Evolutionary conservation across 1,140 invertebrate genomes (phyloP), one percentile per base, ranked within the genome.

Genomic region (Magallana ariakensis): DNA sequence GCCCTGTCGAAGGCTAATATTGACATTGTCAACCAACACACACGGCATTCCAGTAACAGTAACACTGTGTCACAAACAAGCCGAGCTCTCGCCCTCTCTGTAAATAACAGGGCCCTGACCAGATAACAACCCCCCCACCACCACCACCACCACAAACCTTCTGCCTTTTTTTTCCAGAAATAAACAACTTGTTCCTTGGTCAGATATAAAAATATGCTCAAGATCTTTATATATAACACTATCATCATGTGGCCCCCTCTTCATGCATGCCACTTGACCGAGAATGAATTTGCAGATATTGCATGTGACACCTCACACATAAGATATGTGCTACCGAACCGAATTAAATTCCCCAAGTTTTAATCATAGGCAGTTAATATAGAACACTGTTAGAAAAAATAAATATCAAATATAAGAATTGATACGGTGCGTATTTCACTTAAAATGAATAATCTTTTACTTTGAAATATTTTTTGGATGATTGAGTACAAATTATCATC

Each of bases 21-120:
- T 75, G 66, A 75, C 66, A 75, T 26, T 75, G 66, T 75, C 66
- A 75, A 33, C 66, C 22, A 75, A 26, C 66, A 75, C 22, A 75
- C 15, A 75, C 22, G 10, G 22, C 66, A 75, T 75, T 75, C 66
- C 66, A 10, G 66, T 75, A 22, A 75, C 66, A 75, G 66, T 13
- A 75, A 75, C 66, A 75, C 66, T 22, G 22, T 75, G 22, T 75
- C 22, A 75, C 66, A 75, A 75, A 75, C 66, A 75, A 75, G 8
- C 66, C 3, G 66, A 75, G 66, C 66, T 75, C 66, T 75, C 66
- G 66, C 66, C 66, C 66, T 75, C 22, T 75, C 66, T 26, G 66
- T 75, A 75, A 75, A 75, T 22, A 66, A 5, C 16, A 22, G n/a
- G 62, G 22, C 66, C 66, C 22, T 13, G 22, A 75, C 66, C 66